Evolutionary conservation across 92 coral and sea anemone species (phyloP).

Genomic region (Umimayanthus chanpuru): DNA sequence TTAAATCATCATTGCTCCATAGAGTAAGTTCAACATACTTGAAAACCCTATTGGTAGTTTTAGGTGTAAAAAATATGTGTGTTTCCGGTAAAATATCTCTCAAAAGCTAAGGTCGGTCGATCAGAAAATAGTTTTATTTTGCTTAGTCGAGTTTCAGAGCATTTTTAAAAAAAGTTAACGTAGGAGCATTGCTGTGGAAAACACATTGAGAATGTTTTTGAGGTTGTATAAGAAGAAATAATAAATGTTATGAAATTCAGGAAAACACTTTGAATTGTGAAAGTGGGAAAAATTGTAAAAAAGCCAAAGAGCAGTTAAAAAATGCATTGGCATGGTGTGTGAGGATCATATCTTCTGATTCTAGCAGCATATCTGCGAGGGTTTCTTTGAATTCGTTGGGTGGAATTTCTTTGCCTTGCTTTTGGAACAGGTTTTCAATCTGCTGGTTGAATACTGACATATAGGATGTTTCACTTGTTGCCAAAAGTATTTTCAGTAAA

Average conservation of each 20-base stretch:
- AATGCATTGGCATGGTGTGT: too few relatives aligned
- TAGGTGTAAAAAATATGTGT: not conserved
- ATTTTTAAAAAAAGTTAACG: not conserved
- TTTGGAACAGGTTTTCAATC: conserved; percentile 10
- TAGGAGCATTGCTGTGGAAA: not conserved
- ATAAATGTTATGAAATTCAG: too few relatives aligned
- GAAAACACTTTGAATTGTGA: too few relatives aligned
- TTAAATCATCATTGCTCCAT: too few relatives aligned
- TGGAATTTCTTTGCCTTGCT: not conserved
- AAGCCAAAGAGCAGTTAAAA: too few relatives aligned
- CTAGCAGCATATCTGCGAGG: conserved; percentile 7
- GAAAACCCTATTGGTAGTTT: too few relatives aligned
- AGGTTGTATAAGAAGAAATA: too few relatives aligned
- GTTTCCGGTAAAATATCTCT: conserved; percentile 6
- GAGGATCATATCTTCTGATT: not conserved
- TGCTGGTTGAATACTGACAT: conserved; percentile 45
- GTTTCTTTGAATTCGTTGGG: not conserved
- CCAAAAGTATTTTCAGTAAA: conserved; percentile 41
- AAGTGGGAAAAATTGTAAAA: too few relatives aligned
- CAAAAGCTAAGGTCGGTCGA: not conserved
- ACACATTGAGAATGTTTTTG: too few relatives aligned
- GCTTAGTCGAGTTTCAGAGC: not conserved
- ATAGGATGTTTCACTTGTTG: conserved; percentile 35
- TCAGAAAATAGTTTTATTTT: not conserved
- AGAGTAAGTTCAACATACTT: too few relatives aligned